Evolutionary conservation across 2,113 vertebrate species (phyloP).

Genomic region (Mesembrinibis cayennensis): DNA sequence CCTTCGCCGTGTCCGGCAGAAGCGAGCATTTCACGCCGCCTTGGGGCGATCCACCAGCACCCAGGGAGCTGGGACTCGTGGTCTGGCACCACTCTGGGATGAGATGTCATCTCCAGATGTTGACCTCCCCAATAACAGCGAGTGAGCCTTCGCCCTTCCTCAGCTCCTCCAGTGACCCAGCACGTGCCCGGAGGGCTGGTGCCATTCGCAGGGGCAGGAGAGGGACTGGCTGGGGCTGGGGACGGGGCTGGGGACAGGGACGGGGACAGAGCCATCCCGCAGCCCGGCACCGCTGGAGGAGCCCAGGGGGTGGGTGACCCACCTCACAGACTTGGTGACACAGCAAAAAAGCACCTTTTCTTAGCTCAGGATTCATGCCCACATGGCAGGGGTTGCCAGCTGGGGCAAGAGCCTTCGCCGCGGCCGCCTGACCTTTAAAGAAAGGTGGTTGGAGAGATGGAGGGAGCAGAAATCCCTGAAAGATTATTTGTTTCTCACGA

Average conservation of each 20-base stretch:
- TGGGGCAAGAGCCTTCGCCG: fast-evolving
- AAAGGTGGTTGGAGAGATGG: neutral
- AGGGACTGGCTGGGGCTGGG: neutral
- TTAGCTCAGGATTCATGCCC: neutral
- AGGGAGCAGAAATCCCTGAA: neutral
- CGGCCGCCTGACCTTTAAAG: neutral
- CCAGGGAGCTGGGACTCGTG: neutral
- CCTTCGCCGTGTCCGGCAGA: neutral
- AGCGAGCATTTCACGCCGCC: fast-evolving
- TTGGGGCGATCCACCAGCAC: neutral
- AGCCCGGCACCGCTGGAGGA: neutral
- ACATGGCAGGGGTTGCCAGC: neutral
- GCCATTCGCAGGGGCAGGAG: neutral
- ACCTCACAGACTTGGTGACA: neutral
- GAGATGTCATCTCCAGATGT: neutral
- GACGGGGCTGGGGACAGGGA: fast-evolving
- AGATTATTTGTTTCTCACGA: slow-evolving; percentile 44
- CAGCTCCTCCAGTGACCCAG: neutral
- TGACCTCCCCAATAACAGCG: fast-evolving
- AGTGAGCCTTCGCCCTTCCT: neutral
- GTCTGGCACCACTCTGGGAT: too few species aligned
- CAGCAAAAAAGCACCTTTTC: neutral
- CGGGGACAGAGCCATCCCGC: neutral
- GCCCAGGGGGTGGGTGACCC: too few species aligned
- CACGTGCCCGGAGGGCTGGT: fast-evolving